Evolutionary conservation across 2,113 vertebrate species (phyloP).

Genomic region (Edolisoma coerulescens): DNA sequence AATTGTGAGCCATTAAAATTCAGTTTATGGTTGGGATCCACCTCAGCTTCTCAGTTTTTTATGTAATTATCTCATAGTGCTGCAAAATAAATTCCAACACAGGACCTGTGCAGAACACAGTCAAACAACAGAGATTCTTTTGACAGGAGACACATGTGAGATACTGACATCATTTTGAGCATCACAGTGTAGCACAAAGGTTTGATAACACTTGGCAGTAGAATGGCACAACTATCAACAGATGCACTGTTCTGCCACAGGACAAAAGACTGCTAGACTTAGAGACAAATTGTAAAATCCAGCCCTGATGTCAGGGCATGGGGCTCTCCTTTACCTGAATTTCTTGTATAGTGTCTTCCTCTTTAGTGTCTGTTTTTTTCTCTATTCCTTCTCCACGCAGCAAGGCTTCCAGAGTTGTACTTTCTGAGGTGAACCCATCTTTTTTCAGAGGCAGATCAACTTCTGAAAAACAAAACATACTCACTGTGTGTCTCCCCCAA

Average conservation of each 20-base stretch:
- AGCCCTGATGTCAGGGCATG: neutral
- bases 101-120: neutral
- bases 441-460: constrained; percentile 81
- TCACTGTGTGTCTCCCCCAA: neutral
- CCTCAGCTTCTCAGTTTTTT: neutral
- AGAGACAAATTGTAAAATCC: neutral
- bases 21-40: neutral
- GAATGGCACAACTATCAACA: neutral
- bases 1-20: neutral
- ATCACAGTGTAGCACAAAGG: neutral
- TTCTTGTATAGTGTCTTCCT: constrained; percentile 91
- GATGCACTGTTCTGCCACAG: neutral
- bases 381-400: constrained; percentile 89
- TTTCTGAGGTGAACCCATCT: constrained; percentile 85
- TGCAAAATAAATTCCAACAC: neutral
- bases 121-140: neutral
- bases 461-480: constrained; percentile 69
- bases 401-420: constrained; percentile 92
- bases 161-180: neutral
- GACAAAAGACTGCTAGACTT: neutral
- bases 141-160: neutral
- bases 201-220: constrained; percentile 11
- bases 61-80: neutral
- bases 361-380: constrained; percentile 85
- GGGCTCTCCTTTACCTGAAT: constrained; percentile 82